Percentiles rank a stretch among this genome's conserved stretches.
phyloP scores from a whole-genome alignment of 1,140 invertebrate genomes.

The Elymnias hypermnestra region DNA sequence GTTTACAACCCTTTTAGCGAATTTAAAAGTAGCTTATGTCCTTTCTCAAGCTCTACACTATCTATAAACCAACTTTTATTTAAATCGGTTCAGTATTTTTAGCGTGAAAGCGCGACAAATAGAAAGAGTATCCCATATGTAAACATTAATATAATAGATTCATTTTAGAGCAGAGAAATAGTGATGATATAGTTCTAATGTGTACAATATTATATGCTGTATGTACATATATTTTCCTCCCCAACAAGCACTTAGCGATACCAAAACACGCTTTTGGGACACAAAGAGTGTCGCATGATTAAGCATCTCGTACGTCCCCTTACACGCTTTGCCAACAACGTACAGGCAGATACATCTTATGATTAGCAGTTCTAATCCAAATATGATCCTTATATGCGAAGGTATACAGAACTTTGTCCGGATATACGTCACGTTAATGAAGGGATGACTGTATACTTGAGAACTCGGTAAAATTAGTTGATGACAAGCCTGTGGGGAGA shows the following conservation, averaged over 20 bases:
- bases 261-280: constrained; percentile 16
- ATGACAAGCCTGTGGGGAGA: constrained; percentile 15
- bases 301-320: constrained; percentile 15
- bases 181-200: no score
- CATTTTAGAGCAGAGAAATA: no score
- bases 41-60: no score
- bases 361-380: neutral
- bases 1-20: no score
- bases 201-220: neutral
- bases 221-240: neutral
- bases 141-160: no score
- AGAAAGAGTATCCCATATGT: no score
- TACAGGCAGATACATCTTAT: constrained; percentile 1
- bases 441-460: constrained; percentile 5
- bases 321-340: constrained; percentile 14
- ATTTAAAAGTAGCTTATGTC: no score
- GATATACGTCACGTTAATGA: neutral
- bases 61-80: no score
- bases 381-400: constrained; percentile 1
- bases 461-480: constrained; percentile 19
- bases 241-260: constrained; percentile 8
- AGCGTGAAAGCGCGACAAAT: no score
- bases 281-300: constrained; percentile 14
- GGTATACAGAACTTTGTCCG: neutral
- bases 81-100: no score